Percentiles rank a stretch among this genome's conserved stretches.
Conservation (phyloP, 2,797 vertebrate species). For the Poeciliopsis paucimaculata region DNA sequence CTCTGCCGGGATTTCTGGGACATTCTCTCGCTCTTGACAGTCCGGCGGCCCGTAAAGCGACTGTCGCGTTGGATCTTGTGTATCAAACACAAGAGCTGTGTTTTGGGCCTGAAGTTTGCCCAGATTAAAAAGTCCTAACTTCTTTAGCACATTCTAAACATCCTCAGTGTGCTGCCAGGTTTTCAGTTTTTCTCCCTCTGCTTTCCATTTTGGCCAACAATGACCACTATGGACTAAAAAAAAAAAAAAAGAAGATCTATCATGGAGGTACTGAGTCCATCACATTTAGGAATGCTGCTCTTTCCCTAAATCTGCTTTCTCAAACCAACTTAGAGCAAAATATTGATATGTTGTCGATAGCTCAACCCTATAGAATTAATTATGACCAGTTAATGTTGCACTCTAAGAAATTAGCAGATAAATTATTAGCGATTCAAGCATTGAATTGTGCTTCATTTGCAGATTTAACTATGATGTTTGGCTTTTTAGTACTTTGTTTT, state of each 20-base stretch:
- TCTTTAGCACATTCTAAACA: neutral
- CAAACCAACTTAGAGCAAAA: neutral
- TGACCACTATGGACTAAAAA: neutral
- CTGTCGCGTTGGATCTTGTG: too few relatives aligned
- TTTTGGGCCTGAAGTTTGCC: too few relatives aligned
- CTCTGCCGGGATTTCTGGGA: too few relatives aligned
- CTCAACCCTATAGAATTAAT: neutral
- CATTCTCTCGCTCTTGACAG: too few relatives aligned
- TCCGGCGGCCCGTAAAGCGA: too few relatives aligned
- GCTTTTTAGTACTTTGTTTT: neutral
- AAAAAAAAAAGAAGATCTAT: neutral
- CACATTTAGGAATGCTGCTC: neutral
- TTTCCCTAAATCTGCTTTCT: neutral
- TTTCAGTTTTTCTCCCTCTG: neutral
- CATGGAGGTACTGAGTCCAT: neutral
- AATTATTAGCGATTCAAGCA: neutral
- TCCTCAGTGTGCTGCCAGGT: neutral
- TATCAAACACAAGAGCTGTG: too few relatives aligned
- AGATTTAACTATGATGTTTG: neutral
- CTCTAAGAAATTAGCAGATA: too few relatives aligned
- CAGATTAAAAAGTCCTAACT: too few relatives aligned
- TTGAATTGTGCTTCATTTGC: neutral
- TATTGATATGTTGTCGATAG: neutral
- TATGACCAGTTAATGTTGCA: neutral
- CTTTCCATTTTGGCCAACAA: too few relatives aligned